Evolutionary conservation across 2,797 vertebrate genomes (phyloP).

Genomic region (Neostethus bicornis): DNA sequence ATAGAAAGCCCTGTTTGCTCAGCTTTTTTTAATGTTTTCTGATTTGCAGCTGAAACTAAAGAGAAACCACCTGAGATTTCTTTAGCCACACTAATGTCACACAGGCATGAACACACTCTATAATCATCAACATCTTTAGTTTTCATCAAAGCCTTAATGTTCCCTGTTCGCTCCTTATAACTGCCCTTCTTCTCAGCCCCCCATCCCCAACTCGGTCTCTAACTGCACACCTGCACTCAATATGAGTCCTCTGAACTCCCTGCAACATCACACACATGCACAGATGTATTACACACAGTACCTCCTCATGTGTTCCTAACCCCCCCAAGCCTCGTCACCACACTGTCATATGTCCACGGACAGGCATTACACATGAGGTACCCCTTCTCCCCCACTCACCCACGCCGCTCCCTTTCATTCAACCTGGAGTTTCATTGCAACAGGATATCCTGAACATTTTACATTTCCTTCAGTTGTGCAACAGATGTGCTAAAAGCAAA

Average conservation of each 20-base stretch:
- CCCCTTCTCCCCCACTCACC: slow-evolving; percentile 40
- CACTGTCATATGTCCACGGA: slow-evolving; percentile 57
- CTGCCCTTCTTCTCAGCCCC: too few relatives aligned
- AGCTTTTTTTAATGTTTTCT: background rate
- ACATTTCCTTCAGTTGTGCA: slow-evolving; percentile 75
- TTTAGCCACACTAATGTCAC: slow-evolving; percentile 42
- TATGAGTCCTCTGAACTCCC: slow-evolving; percentile 58
- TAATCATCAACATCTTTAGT: slow-evolving; percentile 69
- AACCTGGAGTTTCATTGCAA: slow-evolving; percentile 69
- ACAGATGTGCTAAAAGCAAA: slow-evolving; percentile 73
- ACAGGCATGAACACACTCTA: slow-evolving; percentile 45
- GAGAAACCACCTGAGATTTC: slow-evolving; percentile 28
- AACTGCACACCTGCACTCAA: slow-evolving; percentile 68
- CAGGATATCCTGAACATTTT: slow-evolving; percentile 81
- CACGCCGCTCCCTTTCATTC: slow-evolving; percentile 59
- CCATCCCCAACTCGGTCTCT: slow-evolving; percentile 42
- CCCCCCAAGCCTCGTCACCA: slow-evolving; percentile 31
- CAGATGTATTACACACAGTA: slow-evolving; percentile 11
- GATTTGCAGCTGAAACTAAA: background rate
- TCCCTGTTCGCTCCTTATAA: slow-evolving; percentile 57
- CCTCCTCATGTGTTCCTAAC: slow-evolving; percentile 44
- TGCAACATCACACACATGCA: slow-evolving; percentile 46
- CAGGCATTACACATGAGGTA: slow-evolving; percentile 58
- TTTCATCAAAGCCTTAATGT: slow-evolving; percentile 73
- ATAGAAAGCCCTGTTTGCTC: too few relatives aligned